Conservation (phyloP, 2,797 vertebrate genomes). For the Luscinia megarhynchos region DNA sequence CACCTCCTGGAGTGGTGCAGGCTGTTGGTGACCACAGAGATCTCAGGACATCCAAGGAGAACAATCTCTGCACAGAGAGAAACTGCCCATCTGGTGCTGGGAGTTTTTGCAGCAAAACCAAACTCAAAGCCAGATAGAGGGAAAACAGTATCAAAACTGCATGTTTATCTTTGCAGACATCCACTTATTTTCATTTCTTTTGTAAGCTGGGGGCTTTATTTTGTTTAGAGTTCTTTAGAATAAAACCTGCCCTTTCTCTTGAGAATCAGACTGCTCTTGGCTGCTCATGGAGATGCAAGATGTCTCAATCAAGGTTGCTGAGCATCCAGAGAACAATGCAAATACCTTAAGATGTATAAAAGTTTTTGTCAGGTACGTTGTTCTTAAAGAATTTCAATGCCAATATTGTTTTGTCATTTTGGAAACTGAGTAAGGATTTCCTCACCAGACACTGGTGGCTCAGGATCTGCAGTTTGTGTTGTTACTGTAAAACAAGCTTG, state of each 20-base stretch:
- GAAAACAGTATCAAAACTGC: background rate
- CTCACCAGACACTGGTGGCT: background rate
- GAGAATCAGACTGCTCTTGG: background rate
- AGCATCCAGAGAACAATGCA: background rate
- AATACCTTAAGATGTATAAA: background rate
- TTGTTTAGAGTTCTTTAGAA: background rate
- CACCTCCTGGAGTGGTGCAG: background rate
- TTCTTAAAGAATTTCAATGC: background rate
- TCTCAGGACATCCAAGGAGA: background rate
- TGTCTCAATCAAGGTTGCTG: background rate
- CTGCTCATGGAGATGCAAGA: background rate
- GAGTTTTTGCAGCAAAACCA: background rate
- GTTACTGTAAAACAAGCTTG: background rate
- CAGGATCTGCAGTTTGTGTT: background rate
- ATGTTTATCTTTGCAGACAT: background rate
- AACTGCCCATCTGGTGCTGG: background rate
- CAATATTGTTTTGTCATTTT: background rate
- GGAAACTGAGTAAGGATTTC: background rate
- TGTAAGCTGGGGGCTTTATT: accelerated
- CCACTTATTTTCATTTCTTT: background rate
- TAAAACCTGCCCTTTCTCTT: background rate
- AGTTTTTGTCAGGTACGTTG: background rate
- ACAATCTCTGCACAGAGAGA: background rate
- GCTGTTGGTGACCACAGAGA: background rate
- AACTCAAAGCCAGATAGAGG: background rate